Base-by-base conservation (phyloP, 2,888 invertebrate genomes). In the Erpobdella octoculata region DNA sequence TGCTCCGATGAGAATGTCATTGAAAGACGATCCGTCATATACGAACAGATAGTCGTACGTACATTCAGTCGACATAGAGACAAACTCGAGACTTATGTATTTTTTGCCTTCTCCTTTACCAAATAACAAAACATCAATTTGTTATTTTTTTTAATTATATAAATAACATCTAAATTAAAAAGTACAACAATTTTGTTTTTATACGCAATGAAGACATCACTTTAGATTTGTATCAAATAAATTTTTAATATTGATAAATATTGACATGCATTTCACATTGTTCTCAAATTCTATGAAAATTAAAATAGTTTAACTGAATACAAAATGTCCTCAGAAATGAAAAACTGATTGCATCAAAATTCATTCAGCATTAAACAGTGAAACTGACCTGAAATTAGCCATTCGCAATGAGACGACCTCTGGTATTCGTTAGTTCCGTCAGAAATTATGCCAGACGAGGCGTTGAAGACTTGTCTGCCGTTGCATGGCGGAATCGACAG, bases 1-100 rank as follows among this genome's bases (percentile, higher is more conserved):
- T 82, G 92, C 93, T 76, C 93, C 95, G 79, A 95, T 85, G 71
- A 94, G 85, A 8, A 90, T 90, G 70, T 92, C 89, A 82, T 89
- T 88, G 85, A 93, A 94, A 0, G 94, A 94, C 82, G 92, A 90
- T 28, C 95, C 95, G 84, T 95, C 93, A 82, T 93, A 94, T 62
- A 95, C 91, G 85, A 93, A 94, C 41, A 95, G 89, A 85, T 94
- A 94, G 82, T 96, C 95, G 84, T 93, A 95, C 65, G 93, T 93
- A 84, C 95, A 95, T 85, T 95, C 95, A 37, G 95, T 94, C 78
- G 91, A 90, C 89, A 95, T 91, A 78, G 89, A 89, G 76, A 89
- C 88, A 83, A 95, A 93, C 82, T 89, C 90, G 77, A 95, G 86
- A 66, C 78, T 79, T 53, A 84, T 82, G 36, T 76, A 80, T 75